These are phyloP conservation scores for Cyclura pinguis DNA, from an alignment of 2,797 vertebrate genomes.

Conservation along the genomic window DNA sequence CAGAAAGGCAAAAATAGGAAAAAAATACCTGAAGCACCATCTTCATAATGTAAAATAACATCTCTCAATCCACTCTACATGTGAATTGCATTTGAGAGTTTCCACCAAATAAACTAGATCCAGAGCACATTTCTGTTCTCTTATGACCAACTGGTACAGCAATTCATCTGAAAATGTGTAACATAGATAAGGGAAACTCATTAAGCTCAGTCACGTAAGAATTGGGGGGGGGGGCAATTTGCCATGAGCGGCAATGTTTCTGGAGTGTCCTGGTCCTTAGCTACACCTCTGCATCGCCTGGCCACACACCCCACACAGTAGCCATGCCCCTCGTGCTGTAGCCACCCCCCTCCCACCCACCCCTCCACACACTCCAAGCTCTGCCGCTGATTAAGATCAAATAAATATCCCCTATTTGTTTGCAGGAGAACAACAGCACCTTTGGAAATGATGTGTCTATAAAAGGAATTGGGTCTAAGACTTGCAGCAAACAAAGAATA, in stretches of 20 bases:
- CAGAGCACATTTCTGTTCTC: not conserved
- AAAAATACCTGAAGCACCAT: too few relatives aligned
- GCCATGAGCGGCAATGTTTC: too few relatives aligned
- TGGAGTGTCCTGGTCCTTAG: too few relatives aligned
- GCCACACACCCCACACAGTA: too few relatives aligned
- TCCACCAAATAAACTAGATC: not conserved
- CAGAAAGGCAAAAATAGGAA: not conserved
- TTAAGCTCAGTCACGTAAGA: not conserved
- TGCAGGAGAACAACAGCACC: not conserved
- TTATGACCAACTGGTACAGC: not conserved
- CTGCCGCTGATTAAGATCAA: not conserved
- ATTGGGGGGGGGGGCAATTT: too few relatives aligned
- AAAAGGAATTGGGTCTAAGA: conserved; percentile 32
- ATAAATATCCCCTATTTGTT: not conserved
- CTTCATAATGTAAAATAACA: not conserved
- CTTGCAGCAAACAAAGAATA: conserved; percentile 36
- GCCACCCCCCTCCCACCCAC: too few relatives aligned
- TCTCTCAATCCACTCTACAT: not conserved
- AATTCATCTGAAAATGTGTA: not conserved
- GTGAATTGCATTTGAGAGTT: not conserved
- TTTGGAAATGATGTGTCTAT: conserved; percentile 54
- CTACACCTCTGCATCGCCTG: too few relatives aligned
- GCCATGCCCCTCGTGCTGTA: too few relatives aligned
- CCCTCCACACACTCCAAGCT: too few relatives aligned
- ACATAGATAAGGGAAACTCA: not conserved